Conservation (phyloP, 2,113 vertebrate genomes). For the Toxostoma redivivum region DNA sequence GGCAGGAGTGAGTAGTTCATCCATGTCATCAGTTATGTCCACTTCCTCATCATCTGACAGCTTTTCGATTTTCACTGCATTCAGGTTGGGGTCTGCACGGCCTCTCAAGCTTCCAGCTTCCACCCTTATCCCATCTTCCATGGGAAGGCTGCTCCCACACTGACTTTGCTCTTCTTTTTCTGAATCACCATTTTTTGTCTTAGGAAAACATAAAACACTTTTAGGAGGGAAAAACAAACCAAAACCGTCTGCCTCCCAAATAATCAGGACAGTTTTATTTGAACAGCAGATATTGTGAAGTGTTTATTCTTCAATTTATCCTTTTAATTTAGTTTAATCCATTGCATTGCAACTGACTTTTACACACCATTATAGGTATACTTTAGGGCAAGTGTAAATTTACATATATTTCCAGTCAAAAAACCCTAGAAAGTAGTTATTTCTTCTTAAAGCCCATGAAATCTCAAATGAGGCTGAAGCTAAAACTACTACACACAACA, state of each 20-base stretch:
- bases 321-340: not conserved
- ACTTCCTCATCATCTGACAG: constrained; percentile 94
- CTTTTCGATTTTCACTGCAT: constrained; percentile 88
- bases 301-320: not conserved
- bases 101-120: constrained; percentile 56
- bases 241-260: not conserved
- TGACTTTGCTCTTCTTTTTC: constrained; percentile 60
- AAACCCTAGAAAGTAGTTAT: not conserved
- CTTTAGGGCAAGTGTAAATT: not conserved
- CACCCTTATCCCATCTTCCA: not conserved
- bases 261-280: not conserved
- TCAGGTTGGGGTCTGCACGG: constrained; percentile 74
- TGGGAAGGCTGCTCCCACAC: not conserved
- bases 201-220: constrained; percentile 13
- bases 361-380: not conserved
- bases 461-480: not conserved
- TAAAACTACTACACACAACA: not conserved
- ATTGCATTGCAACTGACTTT: not conserved
- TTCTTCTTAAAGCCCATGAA: not conserved
- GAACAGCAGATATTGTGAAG: not conserved
- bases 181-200: constrained; percentile 76
- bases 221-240: not conserved
- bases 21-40: constrained; percentile 90
- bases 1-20: constrained; percentile 33
- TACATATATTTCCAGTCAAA: not conserved